Percentiles rank a stretch among this genome's conserved stretches.
phyloP scores from a whole-genome alignment of 1,140 invertebrate genomes.

The Choristoneura fumiferana region DNA sequence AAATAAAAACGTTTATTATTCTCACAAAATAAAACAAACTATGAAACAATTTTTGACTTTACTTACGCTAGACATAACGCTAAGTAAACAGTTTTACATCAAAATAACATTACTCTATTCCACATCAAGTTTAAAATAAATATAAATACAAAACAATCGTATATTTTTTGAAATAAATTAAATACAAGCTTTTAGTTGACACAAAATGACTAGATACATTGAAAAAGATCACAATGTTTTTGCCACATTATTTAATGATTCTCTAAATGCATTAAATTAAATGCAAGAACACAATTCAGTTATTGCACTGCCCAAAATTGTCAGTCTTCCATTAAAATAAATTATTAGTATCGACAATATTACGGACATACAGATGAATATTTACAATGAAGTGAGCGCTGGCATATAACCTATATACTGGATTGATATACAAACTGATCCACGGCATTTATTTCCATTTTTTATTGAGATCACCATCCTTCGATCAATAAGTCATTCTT shows the following conservation, averaged over 20 bases:
- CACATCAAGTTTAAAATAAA: slow-evolving; percentile 22
- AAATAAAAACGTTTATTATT: slow-evolving; percentile 46
- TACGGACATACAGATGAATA: slow-evolving; percentile 3
- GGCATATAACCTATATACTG: too few relatives aligned
- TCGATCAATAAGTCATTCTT: too few relatives aligned
- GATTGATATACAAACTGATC: too few relatives aligned
- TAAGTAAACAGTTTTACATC: slow-evolving; percentile 26
- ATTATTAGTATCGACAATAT: not conserved
- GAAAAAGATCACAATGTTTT: slow-evolving; percentile 15
- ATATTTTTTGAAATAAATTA: not conserved
- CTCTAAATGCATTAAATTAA: slow-evolving; percentile 23
- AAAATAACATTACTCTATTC: slow-evolving; percentile 37
- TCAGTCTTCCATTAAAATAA: slow-evolving; percentile 42
- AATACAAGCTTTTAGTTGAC: not conserved
- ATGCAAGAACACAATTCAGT: slow-evolving; percentile 21
- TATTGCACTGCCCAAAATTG: slow-evolving; percentile 55
- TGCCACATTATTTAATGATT: slow-evolving; percentile 20
- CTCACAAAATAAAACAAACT: slow-evolving; percentile 28
- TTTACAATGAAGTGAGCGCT: not conserved
- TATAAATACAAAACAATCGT: slow-evolving; percentile 30
- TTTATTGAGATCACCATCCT: too few relatives aligned
- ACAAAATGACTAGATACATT: slow-evolving; percentile 12
- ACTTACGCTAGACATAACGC: slow-evolving; percentile 28
- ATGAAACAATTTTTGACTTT: slow-evolving; percentile 29
- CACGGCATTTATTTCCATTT: too few relatives aligned